These are phyloP conservation scores for Agrenia bidenticulata DNA, from an alignment of 2,888 invertebrate species.

Conservation along the genomic window DNA sequence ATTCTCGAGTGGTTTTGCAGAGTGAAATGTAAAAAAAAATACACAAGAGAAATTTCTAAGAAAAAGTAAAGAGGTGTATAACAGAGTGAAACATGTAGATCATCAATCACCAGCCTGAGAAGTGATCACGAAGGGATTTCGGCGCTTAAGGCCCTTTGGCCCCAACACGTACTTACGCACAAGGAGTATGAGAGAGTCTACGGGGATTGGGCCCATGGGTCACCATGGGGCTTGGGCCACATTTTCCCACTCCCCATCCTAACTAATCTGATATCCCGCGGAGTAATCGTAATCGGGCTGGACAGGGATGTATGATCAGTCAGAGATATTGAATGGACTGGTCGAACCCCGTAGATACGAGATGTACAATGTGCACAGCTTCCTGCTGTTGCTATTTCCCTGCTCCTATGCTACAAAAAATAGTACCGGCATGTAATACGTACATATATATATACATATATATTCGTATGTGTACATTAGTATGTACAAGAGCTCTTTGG, in stretches of 20 bases:
- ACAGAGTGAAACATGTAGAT: slow-evolving; percentile 11
- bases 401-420: too few species aligned
- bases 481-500: background rate
- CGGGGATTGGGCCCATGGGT: background rate
- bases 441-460: too few species aligned
- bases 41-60: too few species aligned
- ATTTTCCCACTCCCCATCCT: background rate
- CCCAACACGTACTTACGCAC: background rate
- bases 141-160: slow-evolving; percentile 6
- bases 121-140: slow-evolving; percentile 23
- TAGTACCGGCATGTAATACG: too few species aligned
- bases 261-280: slow-evolving; percentile 32
- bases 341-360: slow-evolving; percentile 13
- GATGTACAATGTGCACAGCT: background rate
- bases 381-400: too few species aligned
- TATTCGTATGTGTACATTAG: background rate
- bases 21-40: too few species aligned
- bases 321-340: slow-evolving; percentile 3
- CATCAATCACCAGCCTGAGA: slow-evolving; percentile 19
- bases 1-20: too few species aligned
- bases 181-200: too few species aligned
- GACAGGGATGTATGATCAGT: slow-evolving; percentile 39
- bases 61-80: too few species aligned
- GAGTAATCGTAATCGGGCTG: slow-evolving; percentile 31
- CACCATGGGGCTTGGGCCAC: slow-evolving; percentile 1